These are phyloP conservation scores for Eutolmus rufibarbis DNA, from an alignment of 2,888 invertebrate species.

Conservation along the genomic window DNA sequence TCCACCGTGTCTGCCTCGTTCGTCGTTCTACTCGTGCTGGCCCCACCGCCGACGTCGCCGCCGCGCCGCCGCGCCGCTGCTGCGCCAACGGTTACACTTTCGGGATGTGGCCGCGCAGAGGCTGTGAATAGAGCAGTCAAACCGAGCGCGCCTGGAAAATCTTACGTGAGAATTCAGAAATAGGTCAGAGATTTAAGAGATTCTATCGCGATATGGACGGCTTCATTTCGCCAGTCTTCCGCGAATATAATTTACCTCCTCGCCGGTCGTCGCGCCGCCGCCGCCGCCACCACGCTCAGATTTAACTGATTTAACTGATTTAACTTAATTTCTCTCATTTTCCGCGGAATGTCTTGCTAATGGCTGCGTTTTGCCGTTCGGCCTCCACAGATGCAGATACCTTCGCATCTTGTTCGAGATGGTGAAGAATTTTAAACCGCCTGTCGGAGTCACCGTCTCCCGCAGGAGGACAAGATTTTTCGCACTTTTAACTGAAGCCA, in stretches of 20 bases:
- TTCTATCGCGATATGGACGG: constrained; percentile 5
- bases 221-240: constrained; percentile 24
- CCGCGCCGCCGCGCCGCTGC: neutral
- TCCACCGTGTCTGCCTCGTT: neutral
- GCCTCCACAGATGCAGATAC: neutral
- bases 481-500: neutral
- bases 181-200: constrained; percentile 31
- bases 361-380: neutral
- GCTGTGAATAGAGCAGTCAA: constrained; percentile 5
- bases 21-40: neutral
- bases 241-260: constrained; percentile 10
- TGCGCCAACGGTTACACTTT: neutral
- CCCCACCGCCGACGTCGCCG: neutral
- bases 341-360: neutral
- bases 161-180: constrained; percentile 21
- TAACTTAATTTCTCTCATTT: constrained; percentile 18
- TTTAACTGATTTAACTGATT: constrained; percentile 7
- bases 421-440: neutral
- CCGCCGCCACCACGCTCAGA: neutral
- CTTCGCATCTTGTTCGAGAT: neutral
- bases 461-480: neutral
- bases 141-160: neutral
- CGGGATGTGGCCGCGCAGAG: neutral
- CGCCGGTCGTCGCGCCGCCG: neutral
- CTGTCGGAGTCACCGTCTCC: neutral